A percentile compares a stretch with the other conserved stretches of the same genome.
Evolutionary conservation across 2,113 vertebrate genomes (phyloP).

Genomic region (Anas platyrhynchos): DNA sequence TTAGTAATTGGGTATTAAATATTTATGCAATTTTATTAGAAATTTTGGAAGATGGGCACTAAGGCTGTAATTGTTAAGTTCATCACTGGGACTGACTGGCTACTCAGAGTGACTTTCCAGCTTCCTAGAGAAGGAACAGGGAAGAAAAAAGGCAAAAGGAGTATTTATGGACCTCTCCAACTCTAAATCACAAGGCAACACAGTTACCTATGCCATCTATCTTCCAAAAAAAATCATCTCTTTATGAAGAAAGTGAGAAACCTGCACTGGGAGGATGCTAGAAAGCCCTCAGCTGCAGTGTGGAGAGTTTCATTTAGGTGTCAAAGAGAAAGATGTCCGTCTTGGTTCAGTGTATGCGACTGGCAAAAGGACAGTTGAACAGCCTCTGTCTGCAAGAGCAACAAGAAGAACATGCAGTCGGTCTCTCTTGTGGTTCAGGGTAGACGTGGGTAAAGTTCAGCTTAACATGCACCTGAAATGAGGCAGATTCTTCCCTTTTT

Average conservation of each 20-base stretch:
- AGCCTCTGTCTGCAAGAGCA: background rate
- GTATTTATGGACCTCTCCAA: background rate
- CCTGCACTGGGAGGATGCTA: background rate
- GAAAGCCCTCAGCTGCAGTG: background rate
- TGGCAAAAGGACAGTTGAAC: background rate
- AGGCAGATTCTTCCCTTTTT: background rate
- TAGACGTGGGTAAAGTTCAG: background rate
- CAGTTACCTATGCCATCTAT: background rate
- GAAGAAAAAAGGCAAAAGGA: background rate
- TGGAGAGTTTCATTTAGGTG: background rate
- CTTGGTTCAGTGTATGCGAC: background rate
- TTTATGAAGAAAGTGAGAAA: background rate
- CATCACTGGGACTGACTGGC: background rate
- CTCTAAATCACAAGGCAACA: background rate
- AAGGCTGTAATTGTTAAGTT: slow-evolving; percentile 61
- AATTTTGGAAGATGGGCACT: slow-evolving; percentile 61
- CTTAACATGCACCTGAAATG: background rate
- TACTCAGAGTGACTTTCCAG: background rate
- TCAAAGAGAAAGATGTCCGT: background rate
- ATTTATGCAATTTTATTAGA: slow-evolving; percentile 82
- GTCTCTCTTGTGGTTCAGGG: background rate
- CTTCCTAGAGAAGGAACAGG: slow-evolving; percentile 2
- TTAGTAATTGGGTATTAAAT: slow-evolving; percentile 83
- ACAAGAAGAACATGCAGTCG: background rate
- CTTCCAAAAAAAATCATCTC: background rate